Base-by-base conservation (phyloP, 2,113 vertebrate species). In the Lagenorhynchus albirostris region DNA sequence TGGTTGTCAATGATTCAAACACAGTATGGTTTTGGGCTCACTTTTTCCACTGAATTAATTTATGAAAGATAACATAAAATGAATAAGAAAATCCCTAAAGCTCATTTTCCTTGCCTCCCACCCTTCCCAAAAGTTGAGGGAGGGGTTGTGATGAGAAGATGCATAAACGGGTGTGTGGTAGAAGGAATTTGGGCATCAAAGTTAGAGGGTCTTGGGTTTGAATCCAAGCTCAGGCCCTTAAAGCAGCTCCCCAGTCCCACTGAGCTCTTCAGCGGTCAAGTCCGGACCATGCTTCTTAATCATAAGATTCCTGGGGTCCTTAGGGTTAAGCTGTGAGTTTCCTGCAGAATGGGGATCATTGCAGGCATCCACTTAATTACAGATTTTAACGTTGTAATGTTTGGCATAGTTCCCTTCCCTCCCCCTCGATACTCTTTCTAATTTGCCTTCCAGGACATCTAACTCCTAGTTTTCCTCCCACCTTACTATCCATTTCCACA, bases 21-120 rank as follows among this genome's bases (percentile, higher is more conserved):
- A 94, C 44, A 80, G 82, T 96, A 36, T 77, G 21, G 8, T 80
- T n/a, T 8, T 15, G 94, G 96, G 80, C 60, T 62, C 38, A 65
- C 67, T 88, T 95, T 89, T 70, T 20, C 33, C 36, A 36, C 29
- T 77, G 82, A 93, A 88, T 96, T 82, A 53, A 93, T 95, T 88
- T 53, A 44, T 47, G 33, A 68, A 95, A 96, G 71, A 87, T 79
- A 95, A 88, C 26, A 44, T 31, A 94, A 77, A 95, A 73, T 74
- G 82, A 93, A 63, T 63, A 63, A n/a, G n/a, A 96, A 84, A 80
- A 73, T 47, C 26, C 18, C 68, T 53, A 53, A 58, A 26, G 60
- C 38, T 89, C 55, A 38, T 50, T 87, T 91, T 79, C 33, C 38
- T 76, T 12, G 4, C 47, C 15, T 62, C 53, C 53, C 6, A 33